phyloP scores from a whole-genome alignment of 2,888 invertebrate genomes.

The Acanthosepion pharaonis region DNA sequence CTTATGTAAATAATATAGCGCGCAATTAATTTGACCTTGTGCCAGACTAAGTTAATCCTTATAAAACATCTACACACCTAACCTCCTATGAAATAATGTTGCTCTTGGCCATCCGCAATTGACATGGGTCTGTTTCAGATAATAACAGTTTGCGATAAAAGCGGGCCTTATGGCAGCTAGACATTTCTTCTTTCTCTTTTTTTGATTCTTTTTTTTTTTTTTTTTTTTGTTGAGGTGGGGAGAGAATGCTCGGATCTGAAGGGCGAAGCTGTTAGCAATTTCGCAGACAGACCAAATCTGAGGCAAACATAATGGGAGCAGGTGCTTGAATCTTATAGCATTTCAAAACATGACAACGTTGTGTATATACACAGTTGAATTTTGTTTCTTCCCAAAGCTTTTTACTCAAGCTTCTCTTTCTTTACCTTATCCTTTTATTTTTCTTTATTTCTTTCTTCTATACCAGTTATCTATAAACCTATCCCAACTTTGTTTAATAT shows the following conservation, averaged over 20 bases:
- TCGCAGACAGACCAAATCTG: neutral
- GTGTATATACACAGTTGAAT: neutral
- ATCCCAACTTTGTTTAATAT: neutral
- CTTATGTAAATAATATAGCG: no score
- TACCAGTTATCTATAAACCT: neutral
- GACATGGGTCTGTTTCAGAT: neutral
- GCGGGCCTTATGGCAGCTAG: neutral
- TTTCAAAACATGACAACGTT: neutral
- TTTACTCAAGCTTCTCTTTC: neutral
- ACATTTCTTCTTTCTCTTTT: neutral
- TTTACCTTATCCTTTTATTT: neutral
- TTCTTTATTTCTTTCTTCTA: neutral
- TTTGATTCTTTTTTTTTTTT: neutral
- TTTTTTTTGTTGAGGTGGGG: neutral
- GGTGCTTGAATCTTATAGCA: neutral
- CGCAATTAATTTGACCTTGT: no score
- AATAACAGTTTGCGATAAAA: slow-evolving; percentile 9
- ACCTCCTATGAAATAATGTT: neutral
- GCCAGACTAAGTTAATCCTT: no score
- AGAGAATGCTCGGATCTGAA: neutral
- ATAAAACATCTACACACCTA: no score
- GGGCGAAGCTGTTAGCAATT: neutral
- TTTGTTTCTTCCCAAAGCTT: neutral
- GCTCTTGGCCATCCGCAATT: neutral
- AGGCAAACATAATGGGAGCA: neutral